These are phyloP conservation scores for Tapirus terrestris DNA, from an alignment of 2,113 vertebrate species.

Conservation along the genomic window DNA sequence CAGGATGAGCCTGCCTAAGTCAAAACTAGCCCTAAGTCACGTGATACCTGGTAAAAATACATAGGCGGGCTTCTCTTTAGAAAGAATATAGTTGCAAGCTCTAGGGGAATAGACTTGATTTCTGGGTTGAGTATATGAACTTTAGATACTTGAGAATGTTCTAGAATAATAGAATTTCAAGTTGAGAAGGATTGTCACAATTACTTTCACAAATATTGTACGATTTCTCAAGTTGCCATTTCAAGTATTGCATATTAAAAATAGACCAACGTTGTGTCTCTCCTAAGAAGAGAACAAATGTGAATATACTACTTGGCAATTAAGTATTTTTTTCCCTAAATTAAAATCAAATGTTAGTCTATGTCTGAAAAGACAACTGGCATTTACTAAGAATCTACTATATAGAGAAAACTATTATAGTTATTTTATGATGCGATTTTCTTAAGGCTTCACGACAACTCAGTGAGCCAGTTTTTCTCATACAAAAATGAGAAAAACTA, in stretches of 20 bases:
- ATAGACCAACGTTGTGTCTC: conserved; percentile 62
- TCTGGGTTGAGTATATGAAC: not conserved
- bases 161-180: not conserved
- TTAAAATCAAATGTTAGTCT: conserved; percentile 47
- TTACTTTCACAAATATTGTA: not conserved
- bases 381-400: not conserved
- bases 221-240: conserved; percentile 42
- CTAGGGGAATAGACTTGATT: not conserved
- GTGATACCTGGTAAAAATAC: not conserved
- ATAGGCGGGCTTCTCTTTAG: conserved; percentile 6
- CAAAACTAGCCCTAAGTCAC: conserved; percentile 34
- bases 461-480: not conserved
- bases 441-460: not conserved
- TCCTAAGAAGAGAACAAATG: not conserved
- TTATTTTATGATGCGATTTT: not conserved
- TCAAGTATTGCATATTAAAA: conserved; percentile 50
- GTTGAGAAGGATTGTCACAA: not conserved
- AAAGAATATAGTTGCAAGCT: not conserved
- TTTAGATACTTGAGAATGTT: not conserved
- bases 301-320: not conserved
- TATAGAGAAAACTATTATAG: not conserved
- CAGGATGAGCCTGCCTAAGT: conserved; percentile 20
- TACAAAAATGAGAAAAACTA: not conserved
- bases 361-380: not conserved
- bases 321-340: not conserved